Evolutionary conservation across 2,888 invertebrate species (phyloP), one percentile per base, ranked within the genome.

Genomic region (Hypomecis atomaria): DNA sequence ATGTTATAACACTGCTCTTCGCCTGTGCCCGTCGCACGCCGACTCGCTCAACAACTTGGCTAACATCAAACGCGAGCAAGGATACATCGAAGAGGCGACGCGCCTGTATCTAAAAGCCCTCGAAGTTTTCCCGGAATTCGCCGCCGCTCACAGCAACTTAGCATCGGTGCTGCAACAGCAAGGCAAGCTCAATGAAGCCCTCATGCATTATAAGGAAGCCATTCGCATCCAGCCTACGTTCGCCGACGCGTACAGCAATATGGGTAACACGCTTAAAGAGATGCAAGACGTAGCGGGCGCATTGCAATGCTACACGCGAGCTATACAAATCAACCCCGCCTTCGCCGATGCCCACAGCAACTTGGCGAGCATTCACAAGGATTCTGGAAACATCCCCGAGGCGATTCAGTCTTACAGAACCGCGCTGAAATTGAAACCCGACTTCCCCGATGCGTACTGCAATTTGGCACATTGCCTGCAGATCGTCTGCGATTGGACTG

Each of bases 291-390:
- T 99, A 38, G 96, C 97, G 61, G 99, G 98, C 0, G 99, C 99
- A 7, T 89, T 99, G 68, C 99, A 99, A 84, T 99, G 99, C 86
- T 99, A 99, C 87, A 98, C 99, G 0, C 94, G 99, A 75, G 99
- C 99, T 9, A 99, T 99, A 78, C 99, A 99, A 90, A 99, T 99
- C 72, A 99, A 99, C 90, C 99, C 99, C 2, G 99, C 99, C 2
- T 99, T 99, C 88, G 99, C 99, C 44, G 99, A 99, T 90, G 99
- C 99, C 9, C 99, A 99, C 88, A 98, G 98, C 84, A 99, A 99
- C 88, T 94, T 99, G 78, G 99, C 99, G 45, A 99, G 99, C 77
- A 99, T 99, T 78, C 99, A 99, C 87, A 99, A 99, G 92, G 99
- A 99, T 88, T 98, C 98, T 45, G 99, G 99, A 58, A 99, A 99